phyloP scores from a whole-genome alignment of 2,888 invertebrate species.

The Drosophila leonis region DNA sequence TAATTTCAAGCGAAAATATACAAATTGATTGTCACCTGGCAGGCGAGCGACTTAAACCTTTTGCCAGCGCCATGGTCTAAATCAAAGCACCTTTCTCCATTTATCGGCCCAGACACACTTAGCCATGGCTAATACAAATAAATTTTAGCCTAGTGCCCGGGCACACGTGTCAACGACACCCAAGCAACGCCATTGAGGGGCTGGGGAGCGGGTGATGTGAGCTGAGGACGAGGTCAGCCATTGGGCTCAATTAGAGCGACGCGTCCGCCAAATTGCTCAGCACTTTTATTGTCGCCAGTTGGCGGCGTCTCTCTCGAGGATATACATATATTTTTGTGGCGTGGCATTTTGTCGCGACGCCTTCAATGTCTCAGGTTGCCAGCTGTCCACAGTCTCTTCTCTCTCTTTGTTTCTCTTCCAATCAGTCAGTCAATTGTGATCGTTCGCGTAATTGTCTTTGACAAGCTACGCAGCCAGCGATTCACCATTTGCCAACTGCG shows the following conservation, averaged over 20 bases:
- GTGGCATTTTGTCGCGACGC: slow-evolving; percentile 81
- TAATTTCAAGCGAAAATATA: slow-evolving; percentile 82
- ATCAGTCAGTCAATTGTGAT: slow-evolving; percentile 60
- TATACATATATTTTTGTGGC: slow-evolving; percentile 38
- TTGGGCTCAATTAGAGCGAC: slow-evolving; percentile 74
- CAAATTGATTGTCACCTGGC: slow-evolving; percentile 83
- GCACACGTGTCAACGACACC: slow-evolving; percentile 38
- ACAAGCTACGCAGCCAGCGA: slow-evolving; percentile 73
- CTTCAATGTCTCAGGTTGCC: slow-evolving; percentile 51
- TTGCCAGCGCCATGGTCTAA: slow-evolving; percentile 45
- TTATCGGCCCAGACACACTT: slow-evolving; percentile 34
- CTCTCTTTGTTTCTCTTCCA: slow-evolving; percentile 1
- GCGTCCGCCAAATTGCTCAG: slow-evolving; percentile 74
- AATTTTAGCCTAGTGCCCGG: slow-evolving; percentile 39
- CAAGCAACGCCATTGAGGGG: not conserved
- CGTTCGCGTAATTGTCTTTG: slow-evolving; percentile 80
- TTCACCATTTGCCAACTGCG: slow-evolving; percentile 14
- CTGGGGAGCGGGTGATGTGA: too few species aligned
- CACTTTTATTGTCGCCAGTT: slow-evolving; percentile 79
- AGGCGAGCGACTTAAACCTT: slow-evolving; percentile 56
- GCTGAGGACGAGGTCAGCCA: slow-evolving; percentile 16
- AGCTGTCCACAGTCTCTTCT: slow-evolving; percentile 26
- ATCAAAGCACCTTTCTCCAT: slow-evolving; percentile 75
- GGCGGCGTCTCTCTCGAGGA: slow-evolving; percentile 33
- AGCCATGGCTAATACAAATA: slow-evolving; percentile 41